Evolutionary conservation across 2,797 vertebrate genomes (phyloP).

Genomic region (Geotria australis): DNA sequence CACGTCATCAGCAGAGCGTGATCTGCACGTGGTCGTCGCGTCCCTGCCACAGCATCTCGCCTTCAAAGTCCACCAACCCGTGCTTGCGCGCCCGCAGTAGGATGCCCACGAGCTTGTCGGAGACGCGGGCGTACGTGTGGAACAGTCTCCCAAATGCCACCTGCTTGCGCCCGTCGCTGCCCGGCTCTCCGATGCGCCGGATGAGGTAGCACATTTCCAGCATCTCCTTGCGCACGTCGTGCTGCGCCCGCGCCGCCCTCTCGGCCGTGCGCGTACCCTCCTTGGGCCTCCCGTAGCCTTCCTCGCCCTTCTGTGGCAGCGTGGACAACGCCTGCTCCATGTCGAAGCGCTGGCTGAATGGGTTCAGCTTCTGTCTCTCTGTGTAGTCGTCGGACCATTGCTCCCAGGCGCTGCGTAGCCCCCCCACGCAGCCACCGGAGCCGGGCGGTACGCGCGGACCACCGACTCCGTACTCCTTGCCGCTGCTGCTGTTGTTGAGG

Average conservation of each 20-base stretch:
- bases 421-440: slow-evolving; percentile 23
- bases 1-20: slow-evolving; percentile 16
- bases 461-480: too few species aligned
- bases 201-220: slow-evolving; percentile 70
- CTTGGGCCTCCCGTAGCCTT: slow-evolving; percentile 55
- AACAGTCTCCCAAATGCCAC: slow-evolving; percentile 66
- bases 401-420: slow-evolving; percentile 42
- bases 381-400: slow-evolving; percentile 50
- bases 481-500: too few species aligned
- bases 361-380: slow-evolving; percentile 49
- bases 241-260: slow-evolving; percentile 43
- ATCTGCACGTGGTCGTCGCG: slow-evolving; percentile 46
- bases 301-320: slow-evolving; percentile 43
- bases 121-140: slow-evolving; percentile 64
- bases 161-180: slow-evolving; percentile 22
- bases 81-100: slow-evolving; percentile 76
- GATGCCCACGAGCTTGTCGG: slow-evolving; percentile 83
- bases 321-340: slow-evolving; percentile 49
- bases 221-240: slow-evolving; percentile 59
- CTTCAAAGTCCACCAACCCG: slow-evolving; percentile 45
- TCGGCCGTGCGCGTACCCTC: slow-evolving; percentile 66
- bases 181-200: slow-evolving; percentile 28
- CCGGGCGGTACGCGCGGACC: too few species aligned
- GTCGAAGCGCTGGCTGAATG: slow-evolving; percentile 87
- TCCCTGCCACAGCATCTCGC: slow-evolving; percentile 90